These are phyloP conservation scores for Strix aluco DNA, from an alignment of 2,113 vertebrate species.

Conservation along the genomic window DNA sequence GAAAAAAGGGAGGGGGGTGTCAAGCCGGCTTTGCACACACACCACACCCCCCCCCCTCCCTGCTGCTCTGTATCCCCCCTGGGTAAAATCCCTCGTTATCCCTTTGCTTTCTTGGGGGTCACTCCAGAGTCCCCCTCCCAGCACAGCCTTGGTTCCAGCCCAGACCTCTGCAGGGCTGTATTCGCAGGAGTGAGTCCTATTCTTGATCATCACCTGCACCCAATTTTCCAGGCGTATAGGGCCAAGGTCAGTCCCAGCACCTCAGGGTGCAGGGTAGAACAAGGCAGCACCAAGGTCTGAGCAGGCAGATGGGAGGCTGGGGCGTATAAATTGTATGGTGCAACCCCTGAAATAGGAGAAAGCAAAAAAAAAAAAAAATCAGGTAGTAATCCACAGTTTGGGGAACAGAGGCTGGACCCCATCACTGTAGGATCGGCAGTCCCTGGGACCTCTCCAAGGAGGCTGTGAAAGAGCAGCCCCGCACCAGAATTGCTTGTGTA, in stretches of 20 bases:
- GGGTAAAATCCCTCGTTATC: neutral
- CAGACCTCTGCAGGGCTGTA: neutral
- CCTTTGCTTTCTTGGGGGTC: neutral
- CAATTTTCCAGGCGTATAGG: neutral
- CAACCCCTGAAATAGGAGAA: neutral
- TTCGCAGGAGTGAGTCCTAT: neutral
- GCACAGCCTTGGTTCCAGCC: neutral
- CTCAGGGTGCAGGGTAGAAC: neutral
- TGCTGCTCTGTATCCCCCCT: neutral
- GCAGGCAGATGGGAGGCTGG: neutral
- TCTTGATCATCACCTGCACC: neutral
- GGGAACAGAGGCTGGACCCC: neutral
- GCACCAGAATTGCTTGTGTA: neutral
- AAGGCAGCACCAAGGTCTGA: neutral
- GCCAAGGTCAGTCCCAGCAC: neutral
- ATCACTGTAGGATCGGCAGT: neutral
- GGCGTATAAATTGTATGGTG: neutral
- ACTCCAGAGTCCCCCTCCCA: neutral
- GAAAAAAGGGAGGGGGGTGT: neutral
- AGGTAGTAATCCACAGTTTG: neutral
- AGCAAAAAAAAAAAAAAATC: neutral
- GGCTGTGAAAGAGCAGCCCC: neutral
- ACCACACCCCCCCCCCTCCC: neutral
- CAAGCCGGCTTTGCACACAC: neutral
- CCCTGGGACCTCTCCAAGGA: neutral